Conservation (phyloP, 2,113 vertebrate species). For the Charadrius vociferus region DNA sequence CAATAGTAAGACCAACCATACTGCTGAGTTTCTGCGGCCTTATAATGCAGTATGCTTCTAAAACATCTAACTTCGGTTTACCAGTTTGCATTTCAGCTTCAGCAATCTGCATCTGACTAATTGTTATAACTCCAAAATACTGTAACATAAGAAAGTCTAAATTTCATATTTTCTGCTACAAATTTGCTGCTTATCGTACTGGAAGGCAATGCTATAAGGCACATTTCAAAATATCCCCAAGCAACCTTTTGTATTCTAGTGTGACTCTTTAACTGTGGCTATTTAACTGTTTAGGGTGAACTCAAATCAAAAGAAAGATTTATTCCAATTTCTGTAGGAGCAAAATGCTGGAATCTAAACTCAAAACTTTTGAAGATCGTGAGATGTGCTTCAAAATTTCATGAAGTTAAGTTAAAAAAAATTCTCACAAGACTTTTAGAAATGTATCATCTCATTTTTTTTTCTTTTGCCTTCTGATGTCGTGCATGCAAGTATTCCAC, state of each 20-base stretch:
- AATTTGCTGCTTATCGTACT: background rate
- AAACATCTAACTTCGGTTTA: background rate
- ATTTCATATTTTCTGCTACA: background rate
- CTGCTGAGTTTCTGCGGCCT: background rate
- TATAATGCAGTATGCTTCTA: background rate
- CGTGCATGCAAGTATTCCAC: rapidly evolving
- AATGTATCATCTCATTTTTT: background rate
- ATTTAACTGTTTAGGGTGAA: background rate
- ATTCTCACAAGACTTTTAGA: background rate
- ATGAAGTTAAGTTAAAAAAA: background rate
- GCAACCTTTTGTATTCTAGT: background rate
- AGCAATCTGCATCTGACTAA: background rate
- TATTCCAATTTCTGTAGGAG: background rate
- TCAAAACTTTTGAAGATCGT: background rate
- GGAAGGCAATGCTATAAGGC: background rate
- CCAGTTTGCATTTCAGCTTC: background rate
- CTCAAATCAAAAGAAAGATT: background rate
- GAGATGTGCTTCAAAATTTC: background rate
- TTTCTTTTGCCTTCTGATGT: background rate
- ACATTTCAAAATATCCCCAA: background rate
- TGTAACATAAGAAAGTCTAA: background rate
- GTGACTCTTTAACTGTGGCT: background rate
- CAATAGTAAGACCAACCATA: background rate
- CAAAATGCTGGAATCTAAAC: background rate
- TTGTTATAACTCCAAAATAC: background rate